Base-by-base conservation (phyloP, 2,888 invertebrate species). In the Limnephilus marmoratus region DNA sequence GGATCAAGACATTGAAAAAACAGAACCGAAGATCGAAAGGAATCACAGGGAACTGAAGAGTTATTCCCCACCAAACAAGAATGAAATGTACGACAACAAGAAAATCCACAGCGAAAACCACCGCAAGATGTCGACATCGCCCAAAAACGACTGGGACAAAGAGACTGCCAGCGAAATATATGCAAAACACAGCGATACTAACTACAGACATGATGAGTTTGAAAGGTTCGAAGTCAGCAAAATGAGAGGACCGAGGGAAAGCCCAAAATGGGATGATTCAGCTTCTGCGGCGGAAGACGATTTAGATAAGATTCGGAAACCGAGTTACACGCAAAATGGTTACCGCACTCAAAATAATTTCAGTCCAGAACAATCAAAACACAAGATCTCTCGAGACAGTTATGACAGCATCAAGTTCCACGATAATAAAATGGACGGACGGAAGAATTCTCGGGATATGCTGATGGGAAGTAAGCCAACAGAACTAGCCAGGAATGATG, bases 361-460 rank as follows among this genome's bases (percentile, higher is more conserved):
- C 85, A 91, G 89, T n/a, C 45, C 90, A 37, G 90, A 93, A 13
- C 88, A 81, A 13, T 86, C 68, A 5, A 87, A 91, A 9, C 92
- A 93, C 68, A 93, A 93, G 68, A 92, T 91, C 24, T 93, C 93
- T 13, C 82, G 92, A 18, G 93, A 93, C n/a, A 93, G 93, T 86
- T 93, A 91, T 81, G 93, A 93, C 82, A 91, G 90, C 81, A 90
- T 91, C 18, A 93, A 93, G 81, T 93, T 92, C 82, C 96, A 96
- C 91, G 96, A 96, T 82, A 68, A 68, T 68, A 94, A 96, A 85
- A 96, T 95, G 91, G 96, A 96, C 37, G 96, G 96, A 0, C 95
- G 96, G 34, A 96, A 96, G 94, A 96, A 96, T 94, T 96, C 96
- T 0, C 94, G 96, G 2, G 96, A 96, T 53, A 96, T 96, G 96